Evolutionary conservation across 2,797 vertebrate genomes (phyloP).

Genomic region (Galago senegalensis): DNA sequence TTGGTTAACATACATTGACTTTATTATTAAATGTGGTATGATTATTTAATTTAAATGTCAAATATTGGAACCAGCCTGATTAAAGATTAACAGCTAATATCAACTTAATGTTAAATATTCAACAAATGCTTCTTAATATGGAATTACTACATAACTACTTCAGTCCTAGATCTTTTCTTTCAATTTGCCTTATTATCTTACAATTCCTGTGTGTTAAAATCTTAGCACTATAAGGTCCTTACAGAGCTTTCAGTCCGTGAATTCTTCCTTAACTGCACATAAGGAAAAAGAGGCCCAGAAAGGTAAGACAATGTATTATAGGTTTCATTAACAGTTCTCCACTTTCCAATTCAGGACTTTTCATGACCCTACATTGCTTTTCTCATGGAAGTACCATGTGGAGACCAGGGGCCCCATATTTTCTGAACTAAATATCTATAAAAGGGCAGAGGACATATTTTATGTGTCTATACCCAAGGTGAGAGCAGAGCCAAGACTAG

Average conservation of each 20-base stretch:
- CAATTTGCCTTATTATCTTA: slow-evolving; percentile 17
- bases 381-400: neutral
- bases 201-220: neutral
- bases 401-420: neutral
- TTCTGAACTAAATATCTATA: slow-evolving; percentile 37
- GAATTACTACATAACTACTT: slow-evolving; percentile 71
- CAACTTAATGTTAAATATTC: slow-evolving; percentile 77
- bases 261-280: neutral
- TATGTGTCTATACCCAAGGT: neutral
- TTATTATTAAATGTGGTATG: slow-evolving; percentile 76
- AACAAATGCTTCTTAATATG: slow-evolving; percentile 70
- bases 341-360: neutral
- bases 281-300: neutral
- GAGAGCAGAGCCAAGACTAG: neutral
- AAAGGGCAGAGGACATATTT: neutral
- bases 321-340: neutral
- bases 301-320: neutral
- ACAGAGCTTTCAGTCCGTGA: neutral
- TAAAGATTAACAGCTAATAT: slow-evolving; percentile 73
- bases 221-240: neutral
- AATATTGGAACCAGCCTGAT: slow-evolving; percentile 69
- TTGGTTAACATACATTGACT: slow-evolving; percentile 78
- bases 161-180: slow-evolving; percentile 60
- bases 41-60: slow-evolving; percentile 81
- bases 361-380: neutral